phyloP scores from a whole-genome alignment of 2,797 vertebrate species.

The Apogon hyalosoma region DNA sequence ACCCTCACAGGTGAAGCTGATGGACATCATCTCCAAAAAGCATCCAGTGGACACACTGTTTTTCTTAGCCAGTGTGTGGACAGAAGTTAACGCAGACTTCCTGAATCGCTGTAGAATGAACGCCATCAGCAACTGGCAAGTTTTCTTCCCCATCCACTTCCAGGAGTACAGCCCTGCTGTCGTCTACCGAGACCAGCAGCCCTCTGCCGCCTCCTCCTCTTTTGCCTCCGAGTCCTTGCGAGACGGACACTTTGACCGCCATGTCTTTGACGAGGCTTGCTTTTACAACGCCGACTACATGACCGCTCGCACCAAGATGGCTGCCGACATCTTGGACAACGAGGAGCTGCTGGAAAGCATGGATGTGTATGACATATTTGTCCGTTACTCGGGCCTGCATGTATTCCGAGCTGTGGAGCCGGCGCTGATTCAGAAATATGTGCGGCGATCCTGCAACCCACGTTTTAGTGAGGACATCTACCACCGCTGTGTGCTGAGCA shows the following conservation, averaged over 20 bases:
- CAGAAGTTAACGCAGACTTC: slow-evolving; percentile 91
- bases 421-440: slow-evolving; percentile 93
- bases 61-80: slow-evolving; percentile 93
- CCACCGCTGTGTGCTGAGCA: slow-evolving; percentile 95
- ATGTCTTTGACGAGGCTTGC: slow-evolving; percentile 94
- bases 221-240: slow-evolving; percentile 85
- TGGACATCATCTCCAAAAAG: slow-evolving; percentile 98
- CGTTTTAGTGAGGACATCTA: slow-evolving; percentile 95
- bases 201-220: slow-evolving; percentile 83
- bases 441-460: slow-evolving; percentile 89
- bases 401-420: slow-evolving; percentile 96
- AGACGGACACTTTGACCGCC: slow-evolving; percentile 94
- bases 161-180: slow-evolving; percentile 94
- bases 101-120: slow-evolving; percentile 98
- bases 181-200: slow-evolving; percentile 86
- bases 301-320: slow-evolving; percentile 92
- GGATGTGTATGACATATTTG: slow-evolving; percentile 95
- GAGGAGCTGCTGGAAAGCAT: slow-evolving; percentile 94
- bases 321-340: slow-evolving; percentile 89
- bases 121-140: slow-evolving; percentile 96
- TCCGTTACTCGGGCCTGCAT: slow-evolving; percentile 95
- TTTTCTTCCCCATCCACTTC: slow-evolving; percentile 97
- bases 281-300: slow-evolving; percentile 98
- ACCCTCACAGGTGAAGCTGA: slow-evolving; percentile 95
- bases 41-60: slow-evolving; percentile 97